Base-by-base conservation (phyloP, 2,113 vertebrate genomes). In the Neofelis nebulosa region DNA sequence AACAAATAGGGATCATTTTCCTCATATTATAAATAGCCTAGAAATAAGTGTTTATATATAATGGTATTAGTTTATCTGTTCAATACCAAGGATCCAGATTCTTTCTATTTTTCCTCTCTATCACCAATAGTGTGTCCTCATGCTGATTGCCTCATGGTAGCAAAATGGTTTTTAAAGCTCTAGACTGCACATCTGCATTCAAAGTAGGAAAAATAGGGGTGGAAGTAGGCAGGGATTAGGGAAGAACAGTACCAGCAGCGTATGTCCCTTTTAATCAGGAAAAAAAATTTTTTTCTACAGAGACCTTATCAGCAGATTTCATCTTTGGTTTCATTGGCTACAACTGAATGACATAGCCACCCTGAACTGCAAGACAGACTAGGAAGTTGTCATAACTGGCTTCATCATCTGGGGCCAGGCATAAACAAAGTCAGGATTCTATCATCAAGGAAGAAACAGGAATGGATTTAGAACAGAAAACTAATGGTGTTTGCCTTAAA, bases 141-240 rank as follows among this genome's bases (percentile, higher is more conserved):
- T 57, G 7, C 4, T 81, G 76, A 69, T 63, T 45, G n/a, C 57
- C 15, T 95, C 38, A 50, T 36, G 5, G 55, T 52, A 63, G 9
- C 12, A 97, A 96, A 78, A 57, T 90, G 66, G 15, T 25, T 92
- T 57, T 68, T 90, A 79, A 92, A 71, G 45, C 48, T 86, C 21
- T 89, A 66, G 11, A 55, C 14, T 83, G 45, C 45, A 23, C 29
- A 63, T 48, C 13, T 84, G 69, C 80, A 94, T 84, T 85, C 48
- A 76, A 85, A 88, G 78, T 83, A 52, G 74, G 63, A 52, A 94
- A 73, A 92, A 65, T 36, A 4, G 48, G 16, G 6, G 29, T 41
- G 2, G 10, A 18, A 48, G 23, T 57, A 31, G n/a, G 6, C 4
- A 78, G 81, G 63, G 29, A 65, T 36, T 19, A 33, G 13, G 29